Percentiles rank a stretch among this genome's conserved stretches.
Evolutionary conservation across 2,888 invertebrate genomes (phyloP).

Genomic region (Hylaea fasciaria): DNA sequence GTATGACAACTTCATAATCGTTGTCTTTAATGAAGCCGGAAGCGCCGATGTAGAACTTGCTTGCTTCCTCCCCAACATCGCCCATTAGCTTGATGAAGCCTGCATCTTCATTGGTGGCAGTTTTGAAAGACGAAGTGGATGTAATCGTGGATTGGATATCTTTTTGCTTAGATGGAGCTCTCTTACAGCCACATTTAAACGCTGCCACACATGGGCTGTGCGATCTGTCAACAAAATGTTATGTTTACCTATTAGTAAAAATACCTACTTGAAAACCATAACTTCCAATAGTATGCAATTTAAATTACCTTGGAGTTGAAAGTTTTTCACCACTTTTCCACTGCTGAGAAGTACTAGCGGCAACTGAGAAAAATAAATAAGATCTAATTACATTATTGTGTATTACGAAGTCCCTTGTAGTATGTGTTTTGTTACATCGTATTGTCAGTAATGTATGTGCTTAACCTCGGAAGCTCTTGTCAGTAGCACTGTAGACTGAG

Average conservation of each 20-base stretch:
- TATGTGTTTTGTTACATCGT: too few species aligned
- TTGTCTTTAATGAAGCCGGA: slow-evolving; percentile 70
- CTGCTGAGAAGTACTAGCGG: slow-evolving; percentile 23
- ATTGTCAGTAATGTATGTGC: too few species aligned
- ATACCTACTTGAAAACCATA: too few species aligned
- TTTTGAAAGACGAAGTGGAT: slow-evolving; percentile 63
- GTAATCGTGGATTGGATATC: slow-evolving; percentile 49
- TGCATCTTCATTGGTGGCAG: slow-evolving; percentile 57
- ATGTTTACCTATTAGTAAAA: neutral
- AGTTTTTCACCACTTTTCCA: slow-evolving; percentile 44
- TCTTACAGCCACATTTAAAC: slow-evolving; percentile 24
- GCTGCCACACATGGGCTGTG: slow-evolving; percentile 1
- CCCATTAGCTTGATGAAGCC: slow-evolving; percentile 66
- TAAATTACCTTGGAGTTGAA: slow-evolving; percentile 21
- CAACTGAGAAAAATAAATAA: slow-evolving; percentile 19
- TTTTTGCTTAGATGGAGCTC: neutral
- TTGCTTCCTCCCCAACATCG: slow-evolving; percentile 62
- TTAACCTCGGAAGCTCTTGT: too few species aligned
- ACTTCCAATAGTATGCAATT: too few species aligned
- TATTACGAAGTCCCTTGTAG: too few species aligned
- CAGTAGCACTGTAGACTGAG: too few species aligned
- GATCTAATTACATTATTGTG: too few species aligned
- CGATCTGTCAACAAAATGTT: slow-evolving; percentile 11
- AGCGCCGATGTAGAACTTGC: slow-evolving; percentile 74
- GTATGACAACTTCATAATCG: slow-evolving; percentile 77